Evolutionary conservation across 1,140 invertebrate species (phyloP).

Genomic region (Lerema accius): DNA sequence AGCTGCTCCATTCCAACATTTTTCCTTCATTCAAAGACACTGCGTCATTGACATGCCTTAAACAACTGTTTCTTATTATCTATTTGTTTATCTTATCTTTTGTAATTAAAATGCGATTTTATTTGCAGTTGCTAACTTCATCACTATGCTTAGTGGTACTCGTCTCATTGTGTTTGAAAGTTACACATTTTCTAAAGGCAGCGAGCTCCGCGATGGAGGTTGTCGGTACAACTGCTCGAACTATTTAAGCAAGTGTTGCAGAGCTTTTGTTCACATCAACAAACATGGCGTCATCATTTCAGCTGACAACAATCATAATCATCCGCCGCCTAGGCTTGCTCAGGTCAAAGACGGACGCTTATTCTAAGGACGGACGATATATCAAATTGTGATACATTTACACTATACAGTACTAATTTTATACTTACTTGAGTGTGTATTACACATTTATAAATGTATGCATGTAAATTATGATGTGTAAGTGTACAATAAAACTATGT

Average conservation of each 20-base stretch:
- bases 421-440: too few relatives aligned
- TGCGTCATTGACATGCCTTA: too few relatives aligned
- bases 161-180: constrained; percentile 40
- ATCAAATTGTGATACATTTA: constrained; percentile 12
- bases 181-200: constrained; percentile 36
- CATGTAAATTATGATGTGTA: too few relatives aligned
- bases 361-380: constrained; percentile 28
- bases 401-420: too few relatives aligned
- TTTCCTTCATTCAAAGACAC: too few relatives aligned
- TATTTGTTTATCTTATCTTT: too few relatives aligned
- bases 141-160: constrained; percentile 39
- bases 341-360: constrained; percentile 13
- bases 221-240: constrained; percentile 41
- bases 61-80: too few relatives aligned
- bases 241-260: constrained; percentile 30
- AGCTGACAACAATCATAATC: constrained; percentile 29
- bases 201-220: constrained; percentile 26
- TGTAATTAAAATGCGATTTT: too few relatives aligned
- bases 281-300: constrained; percentile 20
- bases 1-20: too few relatives aligned
- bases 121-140: constrained; percentile 38
- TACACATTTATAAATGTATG: too few relatives aligned
- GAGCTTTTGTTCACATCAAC: constrained; percentile 39
- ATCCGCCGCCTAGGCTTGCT: constrained; percentile 23
- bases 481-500: too few relatives aligned